These are phyloP conservation scores for Drosophila merina DNA, from an alignment of 2,888 invertebrate species.

Conservation along the genomic window DNA sequence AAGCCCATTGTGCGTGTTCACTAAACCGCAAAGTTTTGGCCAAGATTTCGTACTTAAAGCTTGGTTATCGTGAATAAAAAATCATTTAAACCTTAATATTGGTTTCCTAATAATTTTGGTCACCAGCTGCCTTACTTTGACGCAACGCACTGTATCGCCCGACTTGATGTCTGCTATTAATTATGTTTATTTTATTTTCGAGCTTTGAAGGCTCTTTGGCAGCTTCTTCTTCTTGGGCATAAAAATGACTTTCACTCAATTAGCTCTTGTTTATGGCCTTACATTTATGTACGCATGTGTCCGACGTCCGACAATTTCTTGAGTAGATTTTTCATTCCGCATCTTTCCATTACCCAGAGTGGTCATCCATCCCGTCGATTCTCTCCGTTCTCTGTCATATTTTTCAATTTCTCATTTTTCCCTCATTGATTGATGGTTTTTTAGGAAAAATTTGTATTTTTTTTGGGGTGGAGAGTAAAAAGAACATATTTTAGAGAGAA, in stretches of 20 bases:
- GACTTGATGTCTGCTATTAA: conserved; percentile 45
- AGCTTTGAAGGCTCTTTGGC: conserved; percentile 44
- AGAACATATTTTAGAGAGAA: not conserved
- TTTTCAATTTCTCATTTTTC: conserved; percentile 39
- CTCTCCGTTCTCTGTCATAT: conserved; percentile 33
- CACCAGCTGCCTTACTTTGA: not conserved
- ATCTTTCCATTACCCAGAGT: conserved; percentile 39
- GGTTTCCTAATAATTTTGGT: too few species aligned
- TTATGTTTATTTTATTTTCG: conserved; percentile 41
- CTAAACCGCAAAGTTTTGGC: conserved; percentile 68
- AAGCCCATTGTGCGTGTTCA: conserved; percentile 69
- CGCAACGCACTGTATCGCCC: conserved; percentile 24
- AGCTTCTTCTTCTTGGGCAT: conserved; percentile 1
- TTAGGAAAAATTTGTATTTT: not conserved
- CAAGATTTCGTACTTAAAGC: conserved; percentile 26
- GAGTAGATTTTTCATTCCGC: conserved; percentile 29
- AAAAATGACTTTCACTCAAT: conserved; percentile 62
- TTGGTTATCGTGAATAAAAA: too few species aligned
- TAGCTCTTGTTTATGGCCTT: conserved; percentile 39
- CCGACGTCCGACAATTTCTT: conserved; percentile 33
- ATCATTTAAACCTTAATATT: too few species aligned
- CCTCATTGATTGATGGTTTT: conserved; percentile 43
- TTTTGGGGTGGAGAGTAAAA: not conserved
- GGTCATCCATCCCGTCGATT: conserved; percentile 50
- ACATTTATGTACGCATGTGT: conserved; percentile 26